phyloP scores from a whole-genome alignment of 2,888 invertebrate species.

The Eustalomyia histrio region DNA sequence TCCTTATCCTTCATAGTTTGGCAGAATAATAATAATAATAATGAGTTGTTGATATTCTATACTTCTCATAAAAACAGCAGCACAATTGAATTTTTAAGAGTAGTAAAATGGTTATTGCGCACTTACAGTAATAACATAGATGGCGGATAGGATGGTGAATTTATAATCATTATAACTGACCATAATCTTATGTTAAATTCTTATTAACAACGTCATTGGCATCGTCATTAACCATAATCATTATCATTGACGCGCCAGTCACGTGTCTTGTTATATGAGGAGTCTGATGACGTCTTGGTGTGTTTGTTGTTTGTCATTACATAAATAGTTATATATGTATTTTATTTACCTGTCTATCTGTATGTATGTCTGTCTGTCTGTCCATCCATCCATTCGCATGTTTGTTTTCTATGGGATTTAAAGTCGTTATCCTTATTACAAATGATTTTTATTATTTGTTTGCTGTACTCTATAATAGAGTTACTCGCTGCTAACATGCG shows the following conservation, averaged over 20 bases:
- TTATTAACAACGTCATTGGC: slow-evolving; percentile 19
- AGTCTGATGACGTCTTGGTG: slow-evolving; percentile 33
- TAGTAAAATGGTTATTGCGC: slow-evolving; percentile 33
- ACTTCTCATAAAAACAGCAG: slow-evolving; percentile 1
- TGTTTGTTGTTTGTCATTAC: slow-evolving; percentile 2
- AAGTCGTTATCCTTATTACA: slow-evolving; percentile 6
- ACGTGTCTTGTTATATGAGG: slow-evolving; percentile 44
- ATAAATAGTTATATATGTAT: too few species aligned
- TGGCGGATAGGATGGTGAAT: neutral
- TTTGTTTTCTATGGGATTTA: slow-evolving; percentile 16
- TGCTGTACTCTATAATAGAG: neutral
- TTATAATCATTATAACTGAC: slow-evolving; percentile 42
- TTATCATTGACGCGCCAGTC: slow-evolving; percentile 57
- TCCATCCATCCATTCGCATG: neutral
- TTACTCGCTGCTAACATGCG: slow-evolving; percentile 12
- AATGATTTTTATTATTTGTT: slow-evolving; percentile 37
- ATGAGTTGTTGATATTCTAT: neutral
- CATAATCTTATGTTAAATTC: slow-evolving; percentile 42
- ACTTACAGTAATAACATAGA: slow-evolving; percentile 15
- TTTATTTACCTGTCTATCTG: slow-evolving; percentile 27
- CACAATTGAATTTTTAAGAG: neutral
- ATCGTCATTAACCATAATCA: slow-evolving; percentile 25
- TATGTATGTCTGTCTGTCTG: slow-evolving; percentile 12
- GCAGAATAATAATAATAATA: too few species aligned
- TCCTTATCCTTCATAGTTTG: neutral